Base-by-base conservation (phyloP, 2,888 invertebrate species). In the Margaritifera margaritifera region DNA sequence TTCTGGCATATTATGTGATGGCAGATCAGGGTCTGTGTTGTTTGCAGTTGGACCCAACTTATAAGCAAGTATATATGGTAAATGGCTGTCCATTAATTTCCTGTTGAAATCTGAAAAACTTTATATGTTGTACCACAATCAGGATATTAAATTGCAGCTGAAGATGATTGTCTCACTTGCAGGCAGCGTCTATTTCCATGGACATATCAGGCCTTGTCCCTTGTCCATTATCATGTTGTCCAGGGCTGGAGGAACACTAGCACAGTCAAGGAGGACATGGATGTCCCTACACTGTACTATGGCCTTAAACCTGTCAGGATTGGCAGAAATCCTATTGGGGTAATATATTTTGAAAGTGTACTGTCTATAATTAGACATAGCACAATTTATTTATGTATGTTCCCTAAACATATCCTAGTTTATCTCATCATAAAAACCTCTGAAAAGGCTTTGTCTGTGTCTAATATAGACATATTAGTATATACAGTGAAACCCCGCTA, bases 241-340 rank as follows among this genome's bases (percentile, higher is more conserved):
- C 87, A 89, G 20, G 87, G 88, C 24, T 89, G 90, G 69, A 81
- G 91, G 42, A 86, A 88, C 54, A 87, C 91, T 4, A 87, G 87
- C 42, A 88, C 90, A 52, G 90, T 91, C 77, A 76, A 84, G 4
- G 89, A 90, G 11, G 89, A 91, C 74, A 84, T 86, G 64, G 82
- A 90, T 74, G 81, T 90, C 0, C 87, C 88, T n/a, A 90, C 91
- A 0, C 80, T 89, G n/a, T 87, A 90, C 73, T 83, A 87, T 52
- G 88, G 81, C n/a, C 71, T 80, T n/a, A 83, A 79, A 62, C 70
- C 87, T 0, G 80, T 92, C 42, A 82, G 90, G 64, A 86, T 92
- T 74, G 91, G 90, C 84, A 91, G 90, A 80, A 91, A 91, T 78
- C 89, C 91, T 11, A 91, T 90, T 78, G 91, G 91, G 81, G 92